Percentiles rank a stretch among this genome's conserved stretches.
Conservation (phyloP, 2,888 invertebrate genomes). For the Sabellastarte sp. region DNA sequence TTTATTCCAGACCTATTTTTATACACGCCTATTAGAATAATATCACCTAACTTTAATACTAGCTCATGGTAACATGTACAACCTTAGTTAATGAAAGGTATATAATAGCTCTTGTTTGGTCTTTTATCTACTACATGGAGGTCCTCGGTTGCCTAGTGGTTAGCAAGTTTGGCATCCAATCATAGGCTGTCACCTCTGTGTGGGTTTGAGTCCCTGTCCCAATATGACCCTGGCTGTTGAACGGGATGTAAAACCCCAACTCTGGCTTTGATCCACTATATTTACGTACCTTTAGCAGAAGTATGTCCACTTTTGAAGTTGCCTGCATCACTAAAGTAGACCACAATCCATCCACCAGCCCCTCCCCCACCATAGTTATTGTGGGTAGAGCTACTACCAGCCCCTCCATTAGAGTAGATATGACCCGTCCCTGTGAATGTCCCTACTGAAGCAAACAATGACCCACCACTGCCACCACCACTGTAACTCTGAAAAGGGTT, state of each 20-base stretch:
- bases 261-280: neutral
- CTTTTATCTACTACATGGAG: no score
- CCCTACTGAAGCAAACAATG: conserved; percentile 22
- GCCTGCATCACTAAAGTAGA: conserved; percentile 28
- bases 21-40: no score
- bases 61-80: no score
- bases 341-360: conserved; percentile 36
- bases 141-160: neutral
- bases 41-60: no score
- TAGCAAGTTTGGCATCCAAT: no score
- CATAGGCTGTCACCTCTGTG: no score
- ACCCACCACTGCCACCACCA: conserved; percentile 44
- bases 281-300: conserved; percentile 32
- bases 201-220: no score
- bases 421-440: conserved; percentile 27
- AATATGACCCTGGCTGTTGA: no score
- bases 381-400: conserved; percentile 10
- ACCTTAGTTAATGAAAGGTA: no score
- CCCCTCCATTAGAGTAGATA: conserved; percentile 36
- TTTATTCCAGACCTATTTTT: no score
- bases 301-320: conserved; percentile 32
- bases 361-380: conserved; percentile 36
- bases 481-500: conserved; percentile 23
- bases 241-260: no score
- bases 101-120: no score